These are phyloP conservation scores for Octodonta nipae DNA, from an alignment of 2,888 invertebrate species.

Conservation along the genomic window DNA sequence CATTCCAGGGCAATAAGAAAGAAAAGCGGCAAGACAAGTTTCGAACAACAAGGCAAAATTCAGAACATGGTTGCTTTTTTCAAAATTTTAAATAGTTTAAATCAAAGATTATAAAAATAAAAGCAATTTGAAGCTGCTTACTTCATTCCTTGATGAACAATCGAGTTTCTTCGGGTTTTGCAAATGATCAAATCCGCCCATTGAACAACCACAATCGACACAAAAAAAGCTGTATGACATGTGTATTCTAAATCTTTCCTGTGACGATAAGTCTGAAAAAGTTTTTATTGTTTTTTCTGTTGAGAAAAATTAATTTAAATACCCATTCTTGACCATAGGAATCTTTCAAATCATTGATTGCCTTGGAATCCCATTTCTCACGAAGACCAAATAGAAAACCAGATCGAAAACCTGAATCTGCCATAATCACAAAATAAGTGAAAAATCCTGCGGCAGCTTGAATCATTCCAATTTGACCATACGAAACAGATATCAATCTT, in stretches of 20 bases:
- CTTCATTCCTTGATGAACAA: slow-evolving; percentile 59
- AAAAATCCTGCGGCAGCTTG: slow-evolving; percentile 96
- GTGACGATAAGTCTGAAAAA: slow-evolving; percentile 49
- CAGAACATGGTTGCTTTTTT: too few relatives aligned
- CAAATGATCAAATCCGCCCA: slow-evolving; percentile 69
- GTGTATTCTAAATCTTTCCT: slow-evolving; percentile 63
- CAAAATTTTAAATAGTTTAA: too few relatives aligned
- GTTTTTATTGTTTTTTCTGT: too few relatives aligned
- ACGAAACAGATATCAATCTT: slow-evolving; percentile 98
- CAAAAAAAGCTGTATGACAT: slow-evolving; percentile 73
- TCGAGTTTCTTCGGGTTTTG: slow-evolving; percentile 63
- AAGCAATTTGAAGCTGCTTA: too few relatives aligned
- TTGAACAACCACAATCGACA: slow-evolving; percentile 66
- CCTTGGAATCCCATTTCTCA: slow-evolving; percentile 59
- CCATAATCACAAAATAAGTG: slow-evolving; percentile 74
- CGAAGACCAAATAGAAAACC: slow-evolving; percentile 44
- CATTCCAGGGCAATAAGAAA: slow-evolving; percentile 57
- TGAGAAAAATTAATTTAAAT: too few relatives aligned
- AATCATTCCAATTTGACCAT: slow-evolving; percentile 99
- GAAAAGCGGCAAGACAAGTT: slow-evolving; percentile 49
- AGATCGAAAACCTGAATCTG: slow-evolving; percentile 74
- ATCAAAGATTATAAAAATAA: too few relatives aligned
- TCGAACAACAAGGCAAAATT: too few relatives aligned
- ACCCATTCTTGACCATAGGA: slow-evolving; percentile 75
- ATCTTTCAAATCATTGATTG: slow-evolving; percentile 51